Evolutionary conservation across 2,797 vertebrate genomes (phyloP).

Genomic region (Leptatherina wallacei): DNA sequence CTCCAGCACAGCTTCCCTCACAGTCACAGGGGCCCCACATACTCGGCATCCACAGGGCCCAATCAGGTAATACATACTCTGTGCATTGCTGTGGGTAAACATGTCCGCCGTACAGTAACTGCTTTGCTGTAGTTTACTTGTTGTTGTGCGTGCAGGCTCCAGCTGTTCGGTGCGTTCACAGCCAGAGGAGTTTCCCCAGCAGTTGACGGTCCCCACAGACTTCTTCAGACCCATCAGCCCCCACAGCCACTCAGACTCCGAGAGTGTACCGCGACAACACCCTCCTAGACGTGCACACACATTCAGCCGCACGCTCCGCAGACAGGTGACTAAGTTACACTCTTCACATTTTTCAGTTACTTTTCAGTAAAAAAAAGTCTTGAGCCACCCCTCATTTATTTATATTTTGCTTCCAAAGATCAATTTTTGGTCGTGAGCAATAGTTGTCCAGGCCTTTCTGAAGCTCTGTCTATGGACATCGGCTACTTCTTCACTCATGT

Average conservation of each 20-base stretch:
- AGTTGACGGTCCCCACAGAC: constrained; percentile 86
- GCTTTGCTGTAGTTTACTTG: not conserved
- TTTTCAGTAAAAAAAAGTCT: not conserved
- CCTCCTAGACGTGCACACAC: constrained; percentile 85
- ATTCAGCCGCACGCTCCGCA: constrained; percentile 89
- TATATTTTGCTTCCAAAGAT: not conserved
- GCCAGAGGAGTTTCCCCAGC: constrained; percentile 75
- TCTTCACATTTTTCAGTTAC: not conserved
- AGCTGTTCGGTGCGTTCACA: constrained; percentile 87
- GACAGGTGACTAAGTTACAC: constrained; percentile 86
- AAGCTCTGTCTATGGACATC: not conserved
- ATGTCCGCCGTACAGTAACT: not conserved
- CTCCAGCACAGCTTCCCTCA: constrained; percentile 42
- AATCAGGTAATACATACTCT: constrained; percentile 82
- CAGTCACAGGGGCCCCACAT: constrained; percentile 68
- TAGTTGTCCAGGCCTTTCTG: not conserved
- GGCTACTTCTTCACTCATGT: not conserved
- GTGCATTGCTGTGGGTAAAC: not conserved
- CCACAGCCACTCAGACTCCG: constrained; percentile 79
- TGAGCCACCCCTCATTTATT: not conserved
- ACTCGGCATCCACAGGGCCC: constrained; percentile 69
- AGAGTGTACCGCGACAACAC: constrained; percentile 85
- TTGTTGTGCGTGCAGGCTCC: constrained; percentile 82
- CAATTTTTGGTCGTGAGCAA: not conserved
- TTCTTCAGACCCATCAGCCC: constrained; percentile 86